These are phyloP conservation scores for Hucho hucho DNA, from an alignment of 2,113 vertebrate genomes.

Conservation along the genomic window DNA sequence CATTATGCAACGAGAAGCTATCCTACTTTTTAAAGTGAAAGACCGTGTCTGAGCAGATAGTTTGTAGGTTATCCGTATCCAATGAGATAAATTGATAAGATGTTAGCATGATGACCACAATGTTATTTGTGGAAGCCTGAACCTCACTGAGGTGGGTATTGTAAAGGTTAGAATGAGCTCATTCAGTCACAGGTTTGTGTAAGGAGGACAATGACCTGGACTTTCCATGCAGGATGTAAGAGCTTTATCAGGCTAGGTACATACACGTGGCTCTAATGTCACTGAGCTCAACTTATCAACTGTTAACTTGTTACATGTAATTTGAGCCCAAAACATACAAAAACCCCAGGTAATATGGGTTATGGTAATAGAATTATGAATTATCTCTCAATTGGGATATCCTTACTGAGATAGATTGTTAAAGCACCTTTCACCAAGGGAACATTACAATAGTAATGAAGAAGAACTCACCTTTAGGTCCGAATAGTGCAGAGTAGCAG, in stretches of 20 bases:
- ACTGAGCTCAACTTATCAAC: neutral
- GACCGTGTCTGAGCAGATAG: too few relatives aligned
- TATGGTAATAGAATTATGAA: too few relatives aligned
- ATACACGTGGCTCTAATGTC: too few relatives aligned
- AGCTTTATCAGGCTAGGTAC: too few relatives aligned
- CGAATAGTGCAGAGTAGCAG: slow-evolving; percentile 88
- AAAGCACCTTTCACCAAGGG: neutral
- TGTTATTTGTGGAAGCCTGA: neutral
- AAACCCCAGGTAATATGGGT: too few relatives aligned
- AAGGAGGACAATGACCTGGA: too few relatives aligned
- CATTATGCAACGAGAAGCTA: neutral
- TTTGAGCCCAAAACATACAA: neutral
- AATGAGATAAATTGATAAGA: too few relatives aligned
- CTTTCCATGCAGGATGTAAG: too few relatives aligned
- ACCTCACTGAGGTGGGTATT: neutral
- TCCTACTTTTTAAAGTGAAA: neutral
- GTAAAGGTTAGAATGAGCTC: too few relatives aligned
- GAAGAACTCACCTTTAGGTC: slow-evolving; percentile 83
- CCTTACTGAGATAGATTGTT: too few relatives aligned
- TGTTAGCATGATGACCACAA: neutral
- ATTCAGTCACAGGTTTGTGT: too few relatives aligned
- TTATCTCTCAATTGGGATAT: too few relatives aligned
- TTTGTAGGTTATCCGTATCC: neutral
- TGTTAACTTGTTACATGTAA: neutral
- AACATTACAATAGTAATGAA: neutral